These are phyloP conservation scores for Dryadula phaetusa DNA, from an alignment of 2,888 invertebrate species.

Conservation along the genomic window DNA sequence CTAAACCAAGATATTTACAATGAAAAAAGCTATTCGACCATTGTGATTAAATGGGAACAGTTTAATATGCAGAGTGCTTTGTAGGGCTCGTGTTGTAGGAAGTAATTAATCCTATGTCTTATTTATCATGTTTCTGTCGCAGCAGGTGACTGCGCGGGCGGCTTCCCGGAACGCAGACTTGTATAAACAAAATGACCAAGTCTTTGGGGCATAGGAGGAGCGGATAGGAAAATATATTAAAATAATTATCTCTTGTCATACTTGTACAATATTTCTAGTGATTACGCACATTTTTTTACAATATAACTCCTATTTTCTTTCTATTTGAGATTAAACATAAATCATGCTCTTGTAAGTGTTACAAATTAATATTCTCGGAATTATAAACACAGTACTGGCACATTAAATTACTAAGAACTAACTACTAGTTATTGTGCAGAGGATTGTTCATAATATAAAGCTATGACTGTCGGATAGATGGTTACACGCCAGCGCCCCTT, in stretches of 20 bases:
- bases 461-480: slow-evolving; percentile 5
- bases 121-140: slow-evolving; percentile 75
- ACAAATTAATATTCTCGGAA: slow-evolving; percentile 7
- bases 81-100: slow-evolving; percentile 69
- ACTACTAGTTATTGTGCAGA: not conserved
- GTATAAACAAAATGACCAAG: slow-evolving; percentile 40
- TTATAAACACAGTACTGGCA: slow-evolving; percentile 10
- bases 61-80: slow-evolving; percentile 71
- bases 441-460: slow-evolving; percentile 15
- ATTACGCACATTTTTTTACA: not conserved
- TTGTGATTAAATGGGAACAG: slow-evolving; percentile 66
- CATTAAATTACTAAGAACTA: slow-evolving; percentile 27
- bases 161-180: slow-evolving; percentile 58
- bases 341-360: not conserved
- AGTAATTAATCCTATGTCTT: slow-evolving; percentile 79
- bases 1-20: slow-evolving; percentile 43
- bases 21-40: slow-evolving; percentile 57
- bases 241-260: too few species aligned
- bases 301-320: not conserved
- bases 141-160: slow-evolving; percentile 71
- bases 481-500: slow-evolving; percentile 17
- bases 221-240: not conserved
- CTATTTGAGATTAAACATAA: not conserved
- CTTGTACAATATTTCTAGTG: too few species aligned
- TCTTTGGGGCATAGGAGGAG: slow-evolving; percentile 41